Percentiles rank a stretch among this genome's conserved stretches.
Conservation (phyloP, 35 echinoderm and acorn worm genomes). For the Diadema setosum region DNA sequence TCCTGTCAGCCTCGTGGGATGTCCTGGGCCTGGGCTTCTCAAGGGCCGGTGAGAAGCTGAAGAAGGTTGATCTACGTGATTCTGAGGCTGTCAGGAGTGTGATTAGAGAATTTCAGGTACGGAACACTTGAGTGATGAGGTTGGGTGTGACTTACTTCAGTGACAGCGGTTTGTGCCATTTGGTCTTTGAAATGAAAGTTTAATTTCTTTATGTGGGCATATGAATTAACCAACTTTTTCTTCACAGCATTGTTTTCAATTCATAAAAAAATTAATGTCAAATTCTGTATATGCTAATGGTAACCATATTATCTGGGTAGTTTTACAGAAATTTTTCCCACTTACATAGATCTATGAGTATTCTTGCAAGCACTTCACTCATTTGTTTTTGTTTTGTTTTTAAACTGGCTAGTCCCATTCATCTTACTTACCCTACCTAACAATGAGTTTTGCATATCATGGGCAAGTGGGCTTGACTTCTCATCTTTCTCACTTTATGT, state of each 20-base stretch:
- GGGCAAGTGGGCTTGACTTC: too few relatives aligned
- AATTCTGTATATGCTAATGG: background rate
- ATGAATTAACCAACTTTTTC: background rate
- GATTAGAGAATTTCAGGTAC: constrained; percentile 76
- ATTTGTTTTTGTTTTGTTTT: too few relatives aligned
- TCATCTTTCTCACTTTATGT: too few relatives aligned
- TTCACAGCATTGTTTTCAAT: background rate
- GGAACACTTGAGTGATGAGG: background rate
- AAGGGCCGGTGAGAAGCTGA: constrained; percentile 42
- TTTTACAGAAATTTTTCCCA: too few relatives aligned
- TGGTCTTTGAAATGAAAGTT: background rate
- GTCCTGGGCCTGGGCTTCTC: constrained; percentile 81
- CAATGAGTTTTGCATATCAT: too few relatives aligned
- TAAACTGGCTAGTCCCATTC: too few relatives aligned
- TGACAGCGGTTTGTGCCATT: background rate
- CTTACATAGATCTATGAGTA: too few relatives aligned
- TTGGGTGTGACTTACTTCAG: background rate
- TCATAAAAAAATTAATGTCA: background rate
- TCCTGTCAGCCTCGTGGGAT: constrained; percentile 73
- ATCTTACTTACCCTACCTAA: too few relatives aligned
- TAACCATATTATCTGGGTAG: background rate
- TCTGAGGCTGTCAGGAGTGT: constrained; percentile 21
- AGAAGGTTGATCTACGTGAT: constrained; percentile 84
- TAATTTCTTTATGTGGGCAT: background rate
- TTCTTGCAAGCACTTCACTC: too few relatives aligned